Evolutionary conservation across 2,797 vertebrate species (phyloP), one percentile per base, ranked within the genome.

Genomic region (Percopsis omiscomaycus): DNA sequence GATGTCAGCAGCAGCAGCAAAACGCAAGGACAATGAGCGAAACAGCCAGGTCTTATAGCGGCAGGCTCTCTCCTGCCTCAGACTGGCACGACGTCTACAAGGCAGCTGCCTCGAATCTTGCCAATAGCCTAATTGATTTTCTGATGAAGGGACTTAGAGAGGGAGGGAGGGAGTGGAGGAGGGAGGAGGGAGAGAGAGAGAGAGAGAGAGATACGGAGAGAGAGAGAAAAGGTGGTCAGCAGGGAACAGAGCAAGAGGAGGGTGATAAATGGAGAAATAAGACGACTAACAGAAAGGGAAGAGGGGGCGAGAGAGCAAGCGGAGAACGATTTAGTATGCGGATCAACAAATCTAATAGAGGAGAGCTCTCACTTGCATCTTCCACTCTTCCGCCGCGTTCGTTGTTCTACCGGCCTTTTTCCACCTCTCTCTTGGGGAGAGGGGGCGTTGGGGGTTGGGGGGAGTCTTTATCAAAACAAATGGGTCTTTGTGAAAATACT

Each of bases 391-490:
- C 56, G 14, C 11, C 68, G 49, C 29, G 63, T 60, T 46, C 37
- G 49, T 30, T 28, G 52, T 49, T 52, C 28, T 61, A 37, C 59
- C 62, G 57, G 53, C 59, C 52, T 77, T 48, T 76, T 69, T 79
- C 70, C 64, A 74, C 73, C 55, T 68, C 65, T 76, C 75, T 71
- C 74, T 29, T 53, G 74, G 66, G 78, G 53, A 47, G n/a, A 3
- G 32, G 32, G 32, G 32, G 8, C 5, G 22, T 22, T 22, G 32
- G 32, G 32, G 32, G 6, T 3, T 30, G 47, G 61, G 66, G 81
- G 68, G 61, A 64, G 57, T 74, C 63, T 85, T 84, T 80, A 82
- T 82, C 70, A 81, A 88, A 85, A 86, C 76, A 86, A 86, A 87
- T 74, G 70, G 71, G 46, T 78, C 77, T 84, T 70, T 73, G 69